Base-by-base conservation (phyloP, 2,888 invertebrate genomes). In the Agrotis clavis region DNA sequence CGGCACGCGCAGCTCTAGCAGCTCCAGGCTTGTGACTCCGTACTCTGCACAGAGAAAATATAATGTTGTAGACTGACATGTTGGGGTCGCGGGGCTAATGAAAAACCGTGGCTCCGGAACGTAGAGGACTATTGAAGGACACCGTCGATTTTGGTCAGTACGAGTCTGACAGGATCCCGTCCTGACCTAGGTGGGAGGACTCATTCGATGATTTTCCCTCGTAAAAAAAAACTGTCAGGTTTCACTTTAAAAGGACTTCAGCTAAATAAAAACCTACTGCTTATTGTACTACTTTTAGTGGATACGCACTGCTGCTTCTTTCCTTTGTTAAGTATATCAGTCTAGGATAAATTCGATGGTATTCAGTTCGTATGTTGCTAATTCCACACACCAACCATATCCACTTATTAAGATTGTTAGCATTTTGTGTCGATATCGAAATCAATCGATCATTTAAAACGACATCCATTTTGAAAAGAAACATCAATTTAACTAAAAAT, bases 1-100 rank as follows among this genome's bases (percentile, higher is more conserved):
- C 21, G 98, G 98, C 90, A 99, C 98, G 85, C 98, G 97, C 71
- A 99, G 96, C 92, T 98, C 98, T 83, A 98, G 97, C 92, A 99
- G 96, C 87, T 98, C 97, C 87, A 98, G 93, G 54, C 94, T 92
- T 56, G 90, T 90, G 19, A 93, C 94, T 4, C 92, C 92, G 70
- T 92, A 92, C 74, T 93, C 95, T 95, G 90, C 65, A 47, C 59
- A 51, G 6, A 48, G 7, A 48, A 21, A 57, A 1, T 56, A 76
- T 0, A 4, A 21, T 41, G 13, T 13, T 41, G 1, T 13, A 1
- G 6, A 14, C 14, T 14, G n/a, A 25, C 25, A 25, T 1, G 25
- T 25, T 25, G 25, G 1, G 25, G 25, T 25, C 25, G 25, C 25
- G 25, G 25, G 1, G 2, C 25, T 25, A 25, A 25, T 25, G 25